Base-by-base conservation (phyloP, 92 coral and sea anemone genomes). In the Palythoa grandiflora region DNA sequence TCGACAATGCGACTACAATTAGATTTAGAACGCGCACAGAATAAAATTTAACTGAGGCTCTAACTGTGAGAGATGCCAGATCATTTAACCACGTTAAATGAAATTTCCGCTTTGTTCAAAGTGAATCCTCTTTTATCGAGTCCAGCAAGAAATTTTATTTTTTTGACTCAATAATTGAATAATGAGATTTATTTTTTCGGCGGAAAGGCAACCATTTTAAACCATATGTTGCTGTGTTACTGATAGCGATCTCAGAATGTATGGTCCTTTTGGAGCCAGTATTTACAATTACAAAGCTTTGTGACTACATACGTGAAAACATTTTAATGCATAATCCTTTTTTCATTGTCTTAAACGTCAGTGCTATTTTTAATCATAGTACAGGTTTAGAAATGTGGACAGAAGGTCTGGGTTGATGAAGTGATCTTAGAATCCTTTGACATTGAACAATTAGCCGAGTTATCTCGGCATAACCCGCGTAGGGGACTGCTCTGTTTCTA, bases 381-480 rank as follows among this genome's bases (percentile, higher is more conserved):
- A 9, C 68, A 78, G 83, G 21, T 57, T 55, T 2, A 13, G 59
- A 57, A 60, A 57, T 54, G 83, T 70, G 83, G 83, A 78, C 83
- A 0, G 16, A 36, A 15, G 55, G 35, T 57, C 83, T 78, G 65
- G 50, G 6, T 0, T 57, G 21, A 53, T 51, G 1, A 7, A 44
- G 6, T 5, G 47, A 40, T 40, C 47, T 40, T 40, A 40, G 47
- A 44, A 44, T 1, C 50, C 50, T 44, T 44, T 44, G 50, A 44
- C 6, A 6, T 44, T 44, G 50, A 0, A 44, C 50, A 44, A 44
- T 44, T 44, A 44, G 28, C 28, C 28, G 28, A 28, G 28, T 28
- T 28, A 28, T 28, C 28, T 28, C 28, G 28, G 28, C 28, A 28
- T 28, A 28, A 28, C 28, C 28, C 28, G 28, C 28, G 28, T 28